phyloP scores from a whole-genome alignment of 1,140 invertebrate genomes.

The Trichonephila clavipes region DNA sequence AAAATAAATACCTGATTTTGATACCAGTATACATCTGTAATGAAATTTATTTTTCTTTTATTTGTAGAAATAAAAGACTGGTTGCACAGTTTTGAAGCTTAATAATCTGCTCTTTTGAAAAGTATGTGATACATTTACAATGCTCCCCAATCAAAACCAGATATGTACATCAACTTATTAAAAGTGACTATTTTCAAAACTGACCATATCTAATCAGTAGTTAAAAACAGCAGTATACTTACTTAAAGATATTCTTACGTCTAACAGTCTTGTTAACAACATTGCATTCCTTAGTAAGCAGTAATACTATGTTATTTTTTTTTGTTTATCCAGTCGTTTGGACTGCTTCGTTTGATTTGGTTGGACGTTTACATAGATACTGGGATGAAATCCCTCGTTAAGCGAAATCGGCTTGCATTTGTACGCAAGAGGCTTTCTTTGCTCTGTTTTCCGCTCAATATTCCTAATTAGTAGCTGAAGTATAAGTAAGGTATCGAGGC shows the following conservation, averaged over 20 bases:
- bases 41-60: too few relatives aligned
- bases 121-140: too few relatives aligned
- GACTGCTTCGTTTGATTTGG: not conserved
- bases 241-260: not conserved
- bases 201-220: not conserved
- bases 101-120: too few relatives aligned
- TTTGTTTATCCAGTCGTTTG: not conserved
- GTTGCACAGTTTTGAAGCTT: too few relatives aligned
- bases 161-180: too few relatives aligned
- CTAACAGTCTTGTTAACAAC: not conserved
- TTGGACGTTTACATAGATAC: constrained; percentile 27
- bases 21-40: too few relatives aligned
- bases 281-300: not conserved
- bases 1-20: too few relatives aligned
- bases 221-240: not conserved
- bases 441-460: constrained; percentile 10
- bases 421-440: not conserved
- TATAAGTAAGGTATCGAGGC: not conserved
- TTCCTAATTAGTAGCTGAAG: constrained; percentile 19
- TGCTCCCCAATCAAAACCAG: too few relatives aligned
- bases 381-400: constrained; percentile 31
- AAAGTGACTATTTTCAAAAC: too few relatives aligned
- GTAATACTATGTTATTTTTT: not conserved
- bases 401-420: not conserved
- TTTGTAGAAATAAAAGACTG: too few relatives aligned